A percentile compares a stretch with the other conserved stretches of the same genome.
phyloP scores from a whole-genome alignment of 2,797 vertebrate genomes.

The Melopsittacus undulatus region DNA sequence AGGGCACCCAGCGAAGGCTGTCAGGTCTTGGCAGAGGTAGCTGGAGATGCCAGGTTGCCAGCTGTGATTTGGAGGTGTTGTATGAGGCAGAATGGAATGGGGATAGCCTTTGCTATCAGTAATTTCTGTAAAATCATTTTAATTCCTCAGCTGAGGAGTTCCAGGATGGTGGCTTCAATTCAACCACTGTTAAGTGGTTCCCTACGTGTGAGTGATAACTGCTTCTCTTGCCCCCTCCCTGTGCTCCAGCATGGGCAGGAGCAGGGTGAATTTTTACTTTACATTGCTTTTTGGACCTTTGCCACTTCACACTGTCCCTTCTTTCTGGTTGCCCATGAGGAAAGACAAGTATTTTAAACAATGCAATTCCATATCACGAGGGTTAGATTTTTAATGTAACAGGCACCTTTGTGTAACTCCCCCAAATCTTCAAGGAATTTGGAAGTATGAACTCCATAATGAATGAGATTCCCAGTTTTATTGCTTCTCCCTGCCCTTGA shows the following conservation, averaged over 20 bases:
- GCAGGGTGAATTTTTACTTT: not conserved
- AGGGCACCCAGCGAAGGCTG: not conserved
- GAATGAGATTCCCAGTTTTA: not conserved
- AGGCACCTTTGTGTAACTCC: not conserved
- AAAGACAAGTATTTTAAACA: not conserved
- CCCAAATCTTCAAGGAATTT: not conserved
- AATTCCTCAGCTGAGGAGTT: not conserved
- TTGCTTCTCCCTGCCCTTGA: not conserved
- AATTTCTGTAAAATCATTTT: not conserved
- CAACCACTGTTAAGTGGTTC: not conserved
- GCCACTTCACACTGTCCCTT: not conserved
- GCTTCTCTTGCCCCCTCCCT: not conserved
- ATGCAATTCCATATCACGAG: fast-evolving
- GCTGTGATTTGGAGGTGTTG: not conserved
- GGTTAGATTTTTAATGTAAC: not conserved
- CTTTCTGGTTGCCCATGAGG: not conserved
- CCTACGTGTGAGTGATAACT: fast-evolving
- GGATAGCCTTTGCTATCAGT: not conserved
- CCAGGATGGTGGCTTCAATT: fast-evolving
- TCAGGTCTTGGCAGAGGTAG: not conserved
- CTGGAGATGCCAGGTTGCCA: not conserved
- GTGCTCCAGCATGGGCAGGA: not conserved
- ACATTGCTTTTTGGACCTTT: not conserved
- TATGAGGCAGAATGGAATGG: not conserved
- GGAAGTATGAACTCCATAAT: not conserved